phyloP scores from a whole-genome alignment of 2,888 invertebrate species.

The Drosophila demipolita region DNA sequence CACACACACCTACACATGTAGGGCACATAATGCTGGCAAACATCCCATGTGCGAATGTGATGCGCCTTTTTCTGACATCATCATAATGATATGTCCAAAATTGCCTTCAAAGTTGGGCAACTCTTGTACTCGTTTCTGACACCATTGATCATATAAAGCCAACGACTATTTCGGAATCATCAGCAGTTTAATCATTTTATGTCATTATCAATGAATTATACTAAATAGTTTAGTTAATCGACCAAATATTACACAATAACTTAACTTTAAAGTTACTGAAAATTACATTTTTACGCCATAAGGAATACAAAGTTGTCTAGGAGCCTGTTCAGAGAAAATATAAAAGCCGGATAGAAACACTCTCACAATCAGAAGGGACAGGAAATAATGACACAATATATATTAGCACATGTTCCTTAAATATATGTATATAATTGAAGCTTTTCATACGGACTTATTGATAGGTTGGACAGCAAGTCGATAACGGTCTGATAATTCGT shows the following conservation, averaged over 20 bases:
- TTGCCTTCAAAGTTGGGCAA: constrained; percentile 2
- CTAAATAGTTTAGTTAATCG: constrained; percentile 12
- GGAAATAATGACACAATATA: constrained; percentile 33
- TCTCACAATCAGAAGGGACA: constrained; percentile 7
- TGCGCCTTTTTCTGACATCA: constrained; percentile 50
- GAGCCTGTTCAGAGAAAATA: neutral
- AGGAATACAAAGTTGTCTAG: neutral
- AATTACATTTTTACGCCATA: neutral
- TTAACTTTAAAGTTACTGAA: neutral
- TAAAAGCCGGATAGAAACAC: constrained; percentile 5
- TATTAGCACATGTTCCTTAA: constrained; percentile 13
- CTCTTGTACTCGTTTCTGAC: neutral
- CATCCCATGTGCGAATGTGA: constrained; percentile 19
- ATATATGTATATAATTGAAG: neutral
- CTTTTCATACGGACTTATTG: neutral
- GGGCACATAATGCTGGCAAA: constrained; percentile 5
- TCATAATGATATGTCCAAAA: constrained; percentile 29
- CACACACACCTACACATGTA: neutral
- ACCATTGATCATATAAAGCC: constrained; percentile 9
- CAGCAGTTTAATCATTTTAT: constrained; percentile 1
- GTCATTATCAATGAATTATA: constrained; percentile 13
- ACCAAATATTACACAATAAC: constrained; percentile 17
- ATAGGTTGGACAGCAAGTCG: neutral
- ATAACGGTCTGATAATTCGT: constrained; percentile 8
- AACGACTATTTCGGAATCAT: neutral